These are phyloP conservation scores for Sinocyclocheilus anshuiensis DNA, from an alignment of 2,113 vertebrate genomes.

Conservation along the genomic window DNA sequence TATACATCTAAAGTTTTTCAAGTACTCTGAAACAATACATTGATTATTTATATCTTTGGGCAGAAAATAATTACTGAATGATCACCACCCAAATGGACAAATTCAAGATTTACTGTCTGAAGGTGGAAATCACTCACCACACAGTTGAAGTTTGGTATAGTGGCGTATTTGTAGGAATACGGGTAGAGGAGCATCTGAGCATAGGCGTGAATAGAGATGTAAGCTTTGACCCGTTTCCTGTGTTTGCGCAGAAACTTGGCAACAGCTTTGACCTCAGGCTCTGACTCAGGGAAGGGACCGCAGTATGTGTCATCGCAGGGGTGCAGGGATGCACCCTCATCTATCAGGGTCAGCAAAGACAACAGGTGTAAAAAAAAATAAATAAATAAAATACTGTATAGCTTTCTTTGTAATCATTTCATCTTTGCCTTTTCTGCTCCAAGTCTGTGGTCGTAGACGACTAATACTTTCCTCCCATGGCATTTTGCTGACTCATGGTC, in stretches of 20 bases:
- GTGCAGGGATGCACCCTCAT: constrained; percentile 91
- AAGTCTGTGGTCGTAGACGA: neutral
- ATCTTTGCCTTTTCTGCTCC: neutral
- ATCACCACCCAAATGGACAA: neutral
- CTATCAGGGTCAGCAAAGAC: constrained; percentile 65
- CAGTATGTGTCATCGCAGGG: constrained; percentile 96
- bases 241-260: constrained; percentile 91
- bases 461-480: neutral
- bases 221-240: constrained; percentile 85
- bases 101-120: too few relatives aligned
- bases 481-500: constrained; percentile 31
- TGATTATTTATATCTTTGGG: too few relatives aligned
- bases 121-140: constrained; percentile 84
- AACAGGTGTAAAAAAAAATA: neutral
- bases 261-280: constrained; percentile 94
- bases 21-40: neutral
- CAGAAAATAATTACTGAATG: neutral
- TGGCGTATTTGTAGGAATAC: constrained; percentile 92
- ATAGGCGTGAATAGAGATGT: constrained; percentile 96
- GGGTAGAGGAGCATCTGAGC: constrained; percentile 98
- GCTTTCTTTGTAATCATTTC: neutral
- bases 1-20: neutral
- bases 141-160: constrained; percentile 94
- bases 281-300: constrained; percentile 92
- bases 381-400: neutral